phyloP scores from a whole-genome alignment of 2,797 vertebrate genomes.

The Eurystomus glaucurus region DNA sequence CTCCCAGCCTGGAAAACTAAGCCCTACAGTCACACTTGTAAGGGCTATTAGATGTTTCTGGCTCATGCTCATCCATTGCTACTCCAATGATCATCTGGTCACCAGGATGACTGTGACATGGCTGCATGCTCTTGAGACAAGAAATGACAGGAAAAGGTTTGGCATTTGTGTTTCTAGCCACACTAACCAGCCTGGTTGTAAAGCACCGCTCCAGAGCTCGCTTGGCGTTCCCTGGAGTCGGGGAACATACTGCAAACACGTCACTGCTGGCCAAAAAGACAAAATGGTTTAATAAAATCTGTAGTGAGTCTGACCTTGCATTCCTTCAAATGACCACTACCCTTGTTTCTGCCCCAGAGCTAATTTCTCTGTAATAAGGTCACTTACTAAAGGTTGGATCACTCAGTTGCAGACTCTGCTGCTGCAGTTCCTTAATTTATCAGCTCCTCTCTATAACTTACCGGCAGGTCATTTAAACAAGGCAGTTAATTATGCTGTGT shows the following conservation, averaged over 20 bases:
- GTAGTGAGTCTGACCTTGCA: not conserved
- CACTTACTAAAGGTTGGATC: not conserved
- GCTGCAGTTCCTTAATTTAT: not conserved
- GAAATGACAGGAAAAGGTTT: not conserved
- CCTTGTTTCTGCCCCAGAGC: not conserved
- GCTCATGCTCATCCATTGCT: not conserved
- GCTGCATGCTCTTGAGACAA: not conserved
- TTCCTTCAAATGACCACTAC: not conserved
- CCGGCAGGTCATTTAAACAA: not conserved
- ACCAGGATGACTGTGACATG: not conserved
- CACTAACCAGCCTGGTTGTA: not conserved
- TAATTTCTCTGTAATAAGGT: conserved; percentile 1
- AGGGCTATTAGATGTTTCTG: not conserved
- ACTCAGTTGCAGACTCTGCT: not conserved
- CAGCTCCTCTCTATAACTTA: not conserved
- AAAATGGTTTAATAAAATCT: not conserved
- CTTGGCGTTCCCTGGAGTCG: not conserved
- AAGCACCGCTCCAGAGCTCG: not conserved
- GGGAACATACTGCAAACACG: not conserved
- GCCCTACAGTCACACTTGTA: not conserved
- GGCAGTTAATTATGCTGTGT: not conserved
- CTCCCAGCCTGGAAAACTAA: not conserved
- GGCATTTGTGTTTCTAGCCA: not conserved
- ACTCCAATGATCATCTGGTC: not conserved
- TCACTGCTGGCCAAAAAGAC: not conserved